A percentile compares a stretch with the other conserved stretches of the same genome.
Conservation (phyloP, 2,113 vertebrate genomes). For the Ardeotis arabs region DNA sequence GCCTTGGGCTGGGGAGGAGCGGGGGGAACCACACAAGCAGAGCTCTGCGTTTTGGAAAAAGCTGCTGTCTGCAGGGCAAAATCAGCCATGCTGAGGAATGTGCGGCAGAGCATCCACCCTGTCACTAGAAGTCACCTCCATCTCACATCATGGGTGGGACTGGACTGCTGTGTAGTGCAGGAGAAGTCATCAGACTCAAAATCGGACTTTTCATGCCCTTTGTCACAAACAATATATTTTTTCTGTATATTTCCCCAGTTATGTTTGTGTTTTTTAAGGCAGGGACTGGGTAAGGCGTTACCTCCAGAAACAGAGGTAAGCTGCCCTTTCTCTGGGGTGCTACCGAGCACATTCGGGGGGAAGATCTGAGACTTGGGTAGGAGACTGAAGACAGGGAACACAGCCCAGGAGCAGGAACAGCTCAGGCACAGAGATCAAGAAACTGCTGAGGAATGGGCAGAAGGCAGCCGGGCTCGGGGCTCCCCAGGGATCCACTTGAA, state of each 20-base stretch:
- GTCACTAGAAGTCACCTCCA: accelerated
- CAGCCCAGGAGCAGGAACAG: neutral
- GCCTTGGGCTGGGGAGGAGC: neutral
- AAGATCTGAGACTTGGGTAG: neutral
- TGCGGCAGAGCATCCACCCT: neutral
- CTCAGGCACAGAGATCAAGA: neutral
- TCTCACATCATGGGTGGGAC: neutral
- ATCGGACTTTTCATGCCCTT: neutral
- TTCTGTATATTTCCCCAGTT: accelerated
- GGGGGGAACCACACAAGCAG: neutral
- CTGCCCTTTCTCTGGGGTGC: neutral
- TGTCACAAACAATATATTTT: neutral
- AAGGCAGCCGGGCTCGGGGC: neutral
- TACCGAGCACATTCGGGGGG: neutral
- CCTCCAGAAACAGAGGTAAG: neutral
- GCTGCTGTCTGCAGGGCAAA: neutral
- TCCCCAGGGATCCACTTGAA: slow-evolving; percentile 21
- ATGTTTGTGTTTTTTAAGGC: neutral
- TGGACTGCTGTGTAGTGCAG: neutral
- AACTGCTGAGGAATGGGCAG: neutral
- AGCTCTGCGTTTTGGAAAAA: neutral
- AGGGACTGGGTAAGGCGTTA: neutral
- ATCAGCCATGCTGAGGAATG: neutral
- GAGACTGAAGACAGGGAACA: neutral
- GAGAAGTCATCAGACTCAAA: neutral